These are phyloP conservation scores for Rhinoraja longicauda DNA, from an alignment of 2,797 vertebrate species.

Conservation along the genomic window DNA sequence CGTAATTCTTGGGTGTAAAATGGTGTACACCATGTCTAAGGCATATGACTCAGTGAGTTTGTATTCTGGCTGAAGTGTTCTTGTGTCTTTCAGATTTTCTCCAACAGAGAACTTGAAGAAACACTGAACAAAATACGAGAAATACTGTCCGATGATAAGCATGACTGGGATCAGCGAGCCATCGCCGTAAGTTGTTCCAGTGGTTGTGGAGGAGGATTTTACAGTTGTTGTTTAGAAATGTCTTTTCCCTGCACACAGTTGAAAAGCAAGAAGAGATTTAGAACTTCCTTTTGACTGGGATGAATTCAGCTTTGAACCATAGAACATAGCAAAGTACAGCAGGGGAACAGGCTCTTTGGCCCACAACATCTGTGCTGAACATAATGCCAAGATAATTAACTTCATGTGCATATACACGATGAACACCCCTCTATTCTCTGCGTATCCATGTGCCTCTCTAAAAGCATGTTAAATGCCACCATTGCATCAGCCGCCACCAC, in stretches of 20 bases:
- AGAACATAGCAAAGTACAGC: too few relatives aligned
- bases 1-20: neutral
- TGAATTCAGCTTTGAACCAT: neutral
- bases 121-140: slow-evolving; percentile 96
- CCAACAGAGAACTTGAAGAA: slow-evolving; percentile 89
- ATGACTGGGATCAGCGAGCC: slow-evolving; percentile 94
- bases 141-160: slow-evolving; percentile 94
- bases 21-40: neutral
- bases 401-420: too few relatives aligned
- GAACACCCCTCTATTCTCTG: too few relatives aligned
- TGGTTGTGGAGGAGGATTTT: neutral
- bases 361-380: too few relatives aligned
- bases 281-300: neutral
- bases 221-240: neutral
- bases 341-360: too few relatives aligned
- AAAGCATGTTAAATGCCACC: too few relatives aligned
- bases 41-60: neutral
- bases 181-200: slow-evolving; percentile 67
- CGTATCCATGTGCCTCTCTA: too few relatives aligned
- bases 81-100: slow-evolving; percentile 75
- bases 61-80: neutral
- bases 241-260: neutral
- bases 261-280: neutral
- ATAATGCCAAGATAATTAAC: too few relatives aligned
- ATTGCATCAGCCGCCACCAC: too few relatives aligned